Evolutionary conservation across 2,113 vertebrate genomes (phyloP).

Genomic region (Spilogale gracilis): DNA sequence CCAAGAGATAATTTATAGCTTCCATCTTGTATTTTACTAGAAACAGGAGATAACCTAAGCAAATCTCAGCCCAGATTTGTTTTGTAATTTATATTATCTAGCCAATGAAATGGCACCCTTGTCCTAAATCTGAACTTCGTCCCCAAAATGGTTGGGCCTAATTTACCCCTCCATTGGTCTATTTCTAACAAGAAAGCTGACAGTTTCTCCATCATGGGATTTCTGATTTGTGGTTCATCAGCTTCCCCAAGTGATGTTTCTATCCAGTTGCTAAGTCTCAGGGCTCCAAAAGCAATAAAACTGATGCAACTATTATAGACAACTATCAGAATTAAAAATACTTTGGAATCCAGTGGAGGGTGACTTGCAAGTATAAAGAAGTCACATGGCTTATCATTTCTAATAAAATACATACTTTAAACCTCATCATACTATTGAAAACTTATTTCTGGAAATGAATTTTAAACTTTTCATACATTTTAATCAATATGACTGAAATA

Average conservation of each 20-base stretch:
- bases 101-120: not conserved
- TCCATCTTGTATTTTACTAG: not conserved
- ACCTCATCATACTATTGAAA: not conserved
- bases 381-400: not conserved
- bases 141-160: not conserved
- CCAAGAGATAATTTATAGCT: not conserved
- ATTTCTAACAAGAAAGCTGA: not conserved
- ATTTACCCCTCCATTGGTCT: not conserved
- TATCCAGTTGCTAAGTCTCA: not conserved
- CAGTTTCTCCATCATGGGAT: not conserved
- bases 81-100: not conserved
- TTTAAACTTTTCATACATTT: slow-evolving; percentile 11
- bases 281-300: not conserved
- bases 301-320: not conserved
- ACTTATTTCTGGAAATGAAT: not conserved
- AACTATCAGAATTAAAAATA: not conserved
- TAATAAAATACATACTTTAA: slow-evolving; percentile 37
- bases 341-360: not conserved
- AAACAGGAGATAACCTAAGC: not conserved
- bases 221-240: not conserved
- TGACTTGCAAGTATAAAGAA: not conserved
- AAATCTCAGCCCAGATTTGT: not conserved
- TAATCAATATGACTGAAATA: slow-evolving; percentile 54
- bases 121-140: not conserved
- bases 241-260: not conserved